Evolutionary conservation across 2,888 invertebrate species (phyloP), one percentile per base, ranked within the genome.

Genomic region (Gymnosoma rotundatum): DNA sequence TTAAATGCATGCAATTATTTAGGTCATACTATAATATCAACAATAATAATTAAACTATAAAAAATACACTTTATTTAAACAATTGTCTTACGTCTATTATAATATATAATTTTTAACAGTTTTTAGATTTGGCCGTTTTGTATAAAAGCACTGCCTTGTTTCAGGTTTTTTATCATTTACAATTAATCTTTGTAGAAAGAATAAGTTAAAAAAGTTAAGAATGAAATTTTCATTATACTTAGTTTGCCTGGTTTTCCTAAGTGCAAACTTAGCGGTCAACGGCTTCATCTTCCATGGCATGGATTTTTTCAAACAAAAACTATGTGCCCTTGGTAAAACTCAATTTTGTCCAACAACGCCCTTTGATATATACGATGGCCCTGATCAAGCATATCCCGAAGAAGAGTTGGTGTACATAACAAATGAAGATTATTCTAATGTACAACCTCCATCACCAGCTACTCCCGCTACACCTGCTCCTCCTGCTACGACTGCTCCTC

Each of bases 151-250:
- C 1, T 14, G 1, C n/a, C 16, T 48, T 2, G 45, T 2, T n/a
- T 3, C 7, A n/a, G 18, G n/a, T 7, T 18, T 18, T 18, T 3
- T 52, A 52, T 52, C 20, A 52, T 9, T 52, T 48, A n/a, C 45
- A 48, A n/a, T 48, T 48, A 12, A 1, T n/a, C n/a, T 14, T 48
- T 5, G 32, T 6, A 4, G 4, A 16, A 48, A 12, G 6, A 48
- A 48, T 14, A 16, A 48, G 4, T 0, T 48, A n/a, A 14, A 42
- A 7, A 38, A 45, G 2, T 10, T 9, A 6, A 52, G n/a, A n/a
- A 81, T 81, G 80, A 69, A 75, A 16, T 38, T 56, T n/a, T 54
- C 45, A 10, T 63, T 81, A 32, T 36, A 18, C 6, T 21, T 74
- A 0, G 18, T 69, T 38, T 50, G 54, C 8, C 8, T 75, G 10